Base-by-base conservation (phyloP, 2,113 vertebrate species). In the Amblyornis subalaris region DNA sequence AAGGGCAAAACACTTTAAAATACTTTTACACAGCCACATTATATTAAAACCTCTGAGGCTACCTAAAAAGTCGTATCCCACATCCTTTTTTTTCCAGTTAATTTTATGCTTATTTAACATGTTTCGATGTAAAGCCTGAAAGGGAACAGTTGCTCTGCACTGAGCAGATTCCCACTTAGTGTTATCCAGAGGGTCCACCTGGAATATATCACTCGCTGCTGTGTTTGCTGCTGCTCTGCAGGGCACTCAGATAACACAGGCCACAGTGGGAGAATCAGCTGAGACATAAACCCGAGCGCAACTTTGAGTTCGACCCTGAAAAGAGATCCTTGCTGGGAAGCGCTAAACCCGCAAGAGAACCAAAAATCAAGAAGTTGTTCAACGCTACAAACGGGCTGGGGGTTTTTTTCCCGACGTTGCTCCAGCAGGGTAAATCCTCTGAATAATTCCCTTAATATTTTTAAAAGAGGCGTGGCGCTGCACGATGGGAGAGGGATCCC, bases 371-470 rank as follows among this genome's bases (percentile, higher is more conserved):
- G 67, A 62, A 38, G 4, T 35, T 62, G 10, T 19, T 76, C 8
- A 12, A 35, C 23, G 15, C 26, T 55, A 60, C 14, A 42, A 54
- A 82, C 12, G 35, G 26, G 24, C 18, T 6, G 57, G 42, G 3
- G 76, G 65, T 66, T 95, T 95, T 88, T 62, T 10, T 44, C 71
- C 67, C 69, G 96, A 71, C 81, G 97, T 75, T 75, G 7, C 28
- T 86, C 77, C 6, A 2, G 8, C 40, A 62, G 10, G 66, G 24
- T 65, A 77, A 75, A 19, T 35, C 61, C 26, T 83, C 80, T 81
- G 74, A 95, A 89, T 75, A 91, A 89, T 92, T 91, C 88, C 81
- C 78, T 94, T 97, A 96, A 95, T 96, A 94, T 64, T 96, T 97
- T 96, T 97, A 54, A 96, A 97, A 97, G 91, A 85, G 96, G 71